These are phyloP conservation scores for Neuroscelio doddi DNA, from an alignment of 2,888 invertebrate species.

Conservation along the genomic window DNA sequence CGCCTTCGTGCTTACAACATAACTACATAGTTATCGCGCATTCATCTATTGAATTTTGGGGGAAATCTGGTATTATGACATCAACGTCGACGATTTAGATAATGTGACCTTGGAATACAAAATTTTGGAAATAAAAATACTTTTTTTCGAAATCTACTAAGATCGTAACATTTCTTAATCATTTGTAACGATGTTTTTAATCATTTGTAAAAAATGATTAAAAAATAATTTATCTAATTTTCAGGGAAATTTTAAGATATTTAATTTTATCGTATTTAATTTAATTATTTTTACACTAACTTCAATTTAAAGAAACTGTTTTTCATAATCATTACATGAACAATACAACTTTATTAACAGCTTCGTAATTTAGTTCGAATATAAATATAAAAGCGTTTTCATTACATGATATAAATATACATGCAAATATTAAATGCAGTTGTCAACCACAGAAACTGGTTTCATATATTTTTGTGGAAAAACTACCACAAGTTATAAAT, in stretches of 20 bases:
- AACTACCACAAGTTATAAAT: constrained; percentile 5
- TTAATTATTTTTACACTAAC: too few relatives aligned
- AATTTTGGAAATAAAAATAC: too few relatives aligned
- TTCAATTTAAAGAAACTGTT: too few relatives aligned
- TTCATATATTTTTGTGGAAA: constrained; percentile 19
- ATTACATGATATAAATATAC: constrained; percentile 24
- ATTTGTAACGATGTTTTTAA: too few relatives aligned
- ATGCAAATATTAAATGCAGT: constrained; percentile 10
- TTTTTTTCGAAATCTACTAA: too few relatives aligned
- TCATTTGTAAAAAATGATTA: too few relatives aligned
- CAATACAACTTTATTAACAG: constrained; percentile 15
- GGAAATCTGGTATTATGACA: constrained; percentile 10
- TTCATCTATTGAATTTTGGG: constrained; percentile 36
- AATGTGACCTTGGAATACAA: too few relatives aligned
- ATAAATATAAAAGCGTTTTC: constrained; percentile 26
- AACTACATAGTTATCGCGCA: constrained; percentile 13
- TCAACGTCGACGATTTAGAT: too few relatives aligned
- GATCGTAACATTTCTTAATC: too few relatives aligned
- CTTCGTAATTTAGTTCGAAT: constrained; percentile 15
- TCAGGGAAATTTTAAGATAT: too few relatives aligned
- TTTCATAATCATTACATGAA: not conserved
- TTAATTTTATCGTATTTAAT: too few relatives aligned
- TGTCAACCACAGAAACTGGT: constrained; percentile 22
- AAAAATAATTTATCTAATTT: too few relatives aligned
- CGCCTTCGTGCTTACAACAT: constrained; percentile 24